Evolutionary conservation across 2,113 vertebrate species (phyloP), one percentile per base, ranked within the genome.

Genomic region (Zootoca vivipara): DNA sequence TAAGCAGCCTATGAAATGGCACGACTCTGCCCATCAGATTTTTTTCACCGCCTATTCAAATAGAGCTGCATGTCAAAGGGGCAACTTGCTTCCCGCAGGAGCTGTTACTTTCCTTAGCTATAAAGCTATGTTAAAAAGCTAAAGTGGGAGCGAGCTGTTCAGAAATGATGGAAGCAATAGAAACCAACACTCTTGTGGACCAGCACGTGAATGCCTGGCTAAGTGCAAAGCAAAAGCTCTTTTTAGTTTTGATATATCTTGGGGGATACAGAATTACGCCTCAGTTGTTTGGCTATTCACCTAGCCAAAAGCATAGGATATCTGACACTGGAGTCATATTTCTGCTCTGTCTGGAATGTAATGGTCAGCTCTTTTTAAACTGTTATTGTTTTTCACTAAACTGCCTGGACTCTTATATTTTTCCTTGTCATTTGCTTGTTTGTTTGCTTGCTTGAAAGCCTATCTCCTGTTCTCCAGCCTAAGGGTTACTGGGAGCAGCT

Each of bases 241-340:
- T 8, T 77, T 22, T 77, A 40, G 38, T 78, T 91, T 82, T 79
- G 74, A 86, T 65, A 64, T 87, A 10, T 2, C 40, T 85, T 89
- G 80, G 46, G 83, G 89, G 42, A 82, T 75, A 20, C 12, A 88
- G 89, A 91, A 80, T 89, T 28, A 30, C 58, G 65, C 82, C 77
- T 52, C 28, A 33, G 18, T 92, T 91, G 24, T 18, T 91, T 95
- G 46, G 58, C 58, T 86, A 69, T 84, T 92, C 58, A 90, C 86
- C 22, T 85, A 84, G 78, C 79, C 72, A 83, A 30, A 94, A 52
- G n/a, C 18, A 46, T 24, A 91, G 20, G 78, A 87, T 92, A 86
- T 87, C 1, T 5, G 90, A 30, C 81, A 4, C 10, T 87, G 87
- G 85, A 77, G 75, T 91, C 75, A 4, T 83, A 35, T 40, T 90